These are phyloP conservation scores for Caenorhabditis sulstoni DNA, from an alignment of 2,888 invertebrate species.

Conservation along the genomic window DNA sequence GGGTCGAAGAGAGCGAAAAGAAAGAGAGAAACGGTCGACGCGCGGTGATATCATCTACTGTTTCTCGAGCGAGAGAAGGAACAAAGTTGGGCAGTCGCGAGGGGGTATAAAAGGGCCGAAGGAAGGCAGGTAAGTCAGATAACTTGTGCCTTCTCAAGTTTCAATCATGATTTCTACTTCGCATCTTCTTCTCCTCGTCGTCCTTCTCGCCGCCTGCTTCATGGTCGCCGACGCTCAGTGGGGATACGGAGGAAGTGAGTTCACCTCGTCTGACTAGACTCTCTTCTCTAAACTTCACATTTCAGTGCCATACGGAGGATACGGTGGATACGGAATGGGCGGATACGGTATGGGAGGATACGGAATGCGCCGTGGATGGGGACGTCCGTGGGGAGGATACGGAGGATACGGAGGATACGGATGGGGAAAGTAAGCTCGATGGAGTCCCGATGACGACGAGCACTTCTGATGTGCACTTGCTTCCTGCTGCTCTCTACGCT, in stretches of 20 bases:
- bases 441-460: not conserved
- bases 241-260: conserved; percentile 51
- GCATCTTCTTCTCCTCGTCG: conserved; percentile 38
- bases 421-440: conserved; percentile 46
- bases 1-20: conserved; percentile 7
- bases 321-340: conserved; percentile 41
- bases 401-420: conserved; percentile 53
- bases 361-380: conserved; percentile 24
- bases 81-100: conserved; percentile 9
- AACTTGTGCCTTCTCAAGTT: conserved; percentile 17
- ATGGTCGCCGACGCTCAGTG: conserved; percentile 44
- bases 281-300: not conserved
- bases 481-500: too few species aligned
- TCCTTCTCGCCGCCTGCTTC: conserved; percentile 43
- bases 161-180: conserved; percentile 35
- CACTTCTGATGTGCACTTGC: conserved; percentile 2
- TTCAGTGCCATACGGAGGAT: conserved; percentile 44
- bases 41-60: conserved; percentile 28
- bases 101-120: conserved; percentile 21
- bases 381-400: conserved; percentile 37
- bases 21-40: conserved; percentile 10
- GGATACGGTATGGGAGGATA: conserved; percentile 48
- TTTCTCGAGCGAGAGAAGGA: conserved; percentile 16
- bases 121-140: conserved; percentile 29
- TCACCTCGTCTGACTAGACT: not conserved